Conservation (phyloP, 2,888 invertebrate genomes). For the Poecilus cupreus region DNA sequence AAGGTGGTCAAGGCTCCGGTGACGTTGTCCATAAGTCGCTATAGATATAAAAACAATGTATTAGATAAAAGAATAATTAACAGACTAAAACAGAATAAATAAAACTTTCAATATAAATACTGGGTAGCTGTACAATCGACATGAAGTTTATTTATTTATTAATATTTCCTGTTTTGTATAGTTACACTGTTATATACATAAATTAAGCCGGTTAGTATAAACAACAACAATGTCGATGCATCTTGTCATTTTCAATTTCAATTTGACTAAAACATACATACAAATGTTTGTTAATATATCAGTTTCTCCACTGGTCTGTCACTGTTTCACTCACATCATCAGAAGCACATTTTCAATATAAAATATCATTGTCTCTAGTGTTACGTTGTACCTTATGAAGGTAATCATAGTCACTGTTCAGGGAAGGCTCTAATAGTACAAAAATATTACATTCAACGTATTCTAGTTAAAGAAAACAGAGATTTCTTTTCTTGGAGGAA, state of each 20-base stretch:
- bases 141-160: constrained; percentile 51
- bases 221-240: constrained; percentile 57
- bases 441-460: constrained; percentile 48
- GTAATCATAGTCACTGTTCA: constrained; percentile 47
- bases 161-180: constrained; percentile 43
- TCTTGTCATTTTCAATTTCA: constrained; percentile 38
- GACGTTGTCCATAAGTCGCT: too few species aligned
- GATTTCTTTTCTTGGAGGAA: too few species aligned
- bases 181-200: constrained; percentile 57
- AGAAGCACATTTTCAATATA: constrained; percentile 55
- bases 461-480: background rate
- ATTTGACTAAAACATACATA: constrained; percentile 57
- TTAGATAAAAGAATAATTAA: too few species aligned
- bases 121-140: constrained; percentile 31
- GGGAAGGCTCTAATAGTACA: constrained; percentile 52
- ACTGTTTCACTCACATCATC: constrained; percentile 30
- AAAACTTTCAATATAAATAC: too few species aligned
- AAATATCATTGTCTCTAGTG: constrained; percentile 50
- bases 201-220: constrained; percentile 57
- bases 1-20: too few species aligned
- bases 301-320: background rate
- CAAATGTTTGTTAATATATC: constrained; percentile 46
- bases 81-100: too few species aligned
- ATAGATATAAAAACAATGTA: too few species aligned
- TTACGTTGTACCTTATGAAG: constrained; percentile 50